Conservation (phyloP, 2,797 vertebrate species). For the Melanotaenia maccullochi region DNA sequence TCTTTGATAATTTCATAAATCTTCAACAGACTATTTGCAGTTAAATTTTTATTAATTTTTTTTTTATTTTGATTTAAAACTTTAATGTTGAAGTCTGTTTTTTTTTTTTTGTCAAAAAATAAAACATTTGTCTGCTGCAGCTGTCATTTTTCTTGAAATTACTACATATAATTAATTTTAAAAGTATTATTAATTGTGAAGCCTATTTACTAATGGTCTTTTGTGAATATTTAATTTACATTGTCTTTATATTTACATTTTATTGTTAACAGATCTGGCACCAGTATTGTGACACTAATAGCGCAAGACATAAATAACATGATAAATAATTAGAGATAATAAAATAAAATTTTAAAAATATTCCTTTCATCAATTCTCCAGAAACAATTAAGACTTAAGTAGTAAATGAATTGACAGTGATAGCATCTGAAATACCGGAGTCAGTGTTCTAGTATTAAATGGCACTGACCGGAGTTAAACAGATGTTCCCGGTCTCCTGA, state of each 20-base stretch:
- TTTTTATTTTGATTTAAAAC: slow-evolving; percentile 13
- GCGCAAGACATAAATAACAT: neutral
- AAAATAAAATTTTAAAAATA: too few relatives aligned
- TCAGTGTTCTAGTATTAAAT: too few relatives aligned
- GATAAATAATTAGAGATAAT: too few relatives aligned
- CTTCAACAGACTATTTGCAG: slow-evolving; percentile 3
- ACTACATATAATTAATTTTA: neutral
- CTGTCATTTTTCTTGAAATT: neutral
- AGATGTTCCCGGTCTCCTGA: neutral
- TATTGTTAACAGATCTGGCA: too few relatives aligned
- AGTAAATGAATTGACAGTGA: neutral
- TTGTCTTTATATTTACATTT: neutral
- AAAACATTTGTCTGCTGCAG: slow-evolving; percentile 30
- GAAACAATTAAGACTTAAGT: neutral
- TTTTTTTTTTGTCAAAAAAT: slow-evolving; percentile 21
- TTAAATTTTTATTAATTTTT: neutral
- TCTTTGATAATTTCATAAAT: neutral
- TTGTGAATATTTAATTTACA: neutral
- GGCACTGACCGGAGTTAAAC: neutral
- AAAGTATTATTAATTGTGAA: neutral
- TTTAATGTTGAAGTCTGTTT: slow-evolving; percentile 2
- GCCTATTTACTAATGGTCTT: neutral
- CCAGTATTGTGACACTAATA: neutral
- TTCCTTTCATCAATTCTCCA: neutral
- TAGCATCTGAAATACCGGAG: neutral